These are phyloP conservation scores for Acanthis flammea DNA, from an alignment of 2,797 vertebrate species.

Conservation along the genomic window DNA sequence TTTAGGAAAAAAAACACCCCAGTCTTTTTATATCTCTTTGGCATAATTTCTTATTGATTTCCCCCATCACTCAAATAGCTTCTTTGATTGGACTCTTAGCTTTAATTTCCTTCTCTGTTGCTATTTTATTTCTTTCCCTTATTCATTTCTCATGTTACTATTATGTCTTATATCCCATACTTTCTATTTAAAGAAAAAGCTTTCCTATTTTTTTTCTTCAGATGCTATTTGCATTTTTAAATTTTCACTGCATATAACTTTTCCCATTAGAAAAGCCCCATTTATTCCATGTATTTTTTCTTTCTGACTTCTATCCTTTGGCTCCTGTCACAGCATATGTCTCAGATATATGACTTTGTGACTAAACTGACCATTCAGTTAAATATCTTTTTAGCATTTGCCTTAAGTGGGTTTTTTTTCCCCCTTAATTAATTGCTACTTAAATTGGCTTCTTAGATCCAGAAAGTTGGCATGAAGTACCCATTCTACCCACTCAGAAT, in stretches of 20 bases:
- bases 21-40: neutral
- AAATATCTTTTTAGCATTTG: neutral
- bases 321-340: neutral
- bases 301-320: neutral
- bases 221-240: neutral
- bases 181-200: neutral
- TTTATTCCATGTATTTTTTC: neutral
- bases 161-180: neutral
- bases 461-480: neutral
- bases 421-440: neutral
- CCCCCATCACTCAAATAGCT: neutral
- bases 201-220: neutral
- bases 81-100: neutral
- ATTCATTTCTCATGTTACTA: neutral
- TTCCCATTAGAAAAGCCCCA: neutral
- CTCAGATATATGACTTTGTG: neutral
- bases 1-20: neutral
- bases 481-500: neutral
- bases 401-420: rapidly evolving
- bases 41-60: neutral
- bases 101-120: neutral
- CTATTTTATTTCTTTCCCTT: neutral
- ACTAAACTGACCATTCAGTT: neutral
- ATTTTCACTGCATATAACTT: neutral
- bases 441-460: neutral